Evolutionary conservation across 2,888 invertebrate genomes (phyloP).

Genomic region (Scotopteryx bipunctaria): DNA sequence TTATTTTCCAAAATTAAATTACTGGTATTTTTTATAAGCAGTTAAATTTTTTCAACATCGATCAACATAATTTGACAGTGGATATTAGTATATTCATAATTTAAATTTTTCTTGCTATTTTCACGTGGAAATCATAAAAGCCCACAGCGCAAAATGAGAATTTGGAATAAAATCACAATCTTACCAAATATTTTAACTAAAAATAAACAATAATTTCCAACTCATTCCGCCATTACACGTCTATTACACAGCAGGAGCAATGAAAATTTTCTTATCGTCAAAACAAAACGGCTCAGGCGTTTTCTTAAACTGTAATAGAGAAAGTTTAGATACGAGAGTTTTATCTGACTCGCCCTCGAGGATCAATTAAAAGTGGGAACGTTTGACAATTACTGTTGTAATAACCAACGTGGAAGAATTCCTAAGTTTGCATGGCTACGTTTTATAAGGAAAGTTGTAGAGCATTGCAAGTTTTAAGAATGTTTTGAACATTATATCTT

Average conservation of each 20-base stretch:
- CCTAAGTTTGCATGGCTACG: constrained; percentile 46
- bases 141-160: too few relatives aligned
- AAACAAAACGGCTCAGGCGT: constrained; percentile 66
- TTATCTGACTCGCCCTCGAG: constrained; percentile 81
- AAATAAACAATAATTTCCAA: constrained; percentile 44
- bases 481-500: background rate
- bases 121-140: too few relatives aligned
- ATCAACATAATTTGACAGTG: too few relatives aligned
- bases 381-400: constrained; percentile 75
- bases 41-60: too few relatives aligned
- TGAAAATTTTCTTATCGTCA: constrained; percentile 76
- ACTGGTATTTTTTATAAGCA: too few relatives aligned
- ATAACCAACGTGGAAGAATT: constrained; percentile 61
- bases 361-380: constrained; percentile 81
- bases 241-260: constrained; percentile 54
- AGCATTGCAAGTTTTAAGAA: constrained; percentile 1
- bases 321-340: constrained; percentile 79
- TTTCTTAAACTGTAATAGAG: constrained; percentile 82
- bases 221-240: constrained; percentile 52
- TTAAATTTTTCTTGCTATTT: too few relatives aligned
- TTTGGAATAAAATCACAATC: background rate
- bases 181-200: constrained; percentile 16
- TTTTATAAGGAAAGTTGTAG: constrained; percentile 34
- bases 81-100: too few relatives aligned
- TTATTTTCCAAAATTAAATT: too few relatives aligned